A percentile compares a stretch with the other conserved stretches of the same genome.
Conservation (phyloP, 92 coral and sea anemone genomes). For the Zoanthus sansibaricus region DNA sequence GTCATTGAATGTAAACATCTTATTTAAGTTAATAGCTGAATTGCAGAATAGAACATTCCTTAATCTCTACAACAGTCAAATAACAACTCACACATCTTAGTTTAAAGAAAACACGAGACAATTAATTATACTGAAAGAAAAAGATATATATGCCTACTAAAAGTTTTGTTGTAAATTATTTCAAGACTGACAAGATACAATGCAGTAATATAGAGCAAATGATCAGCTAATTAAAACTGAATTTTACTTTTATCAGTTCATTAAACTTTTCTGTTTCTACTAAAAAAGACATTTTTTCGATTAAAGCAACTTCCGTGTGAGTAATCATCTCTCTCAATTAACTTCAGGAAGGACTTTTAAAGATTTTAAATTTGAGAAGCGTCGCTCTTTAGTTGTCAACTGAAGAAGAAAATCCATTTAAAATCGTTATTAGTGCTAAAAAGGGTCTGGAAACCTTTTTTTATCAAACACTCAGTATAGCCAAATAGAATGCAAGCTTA, state of each 20-base stretch:
- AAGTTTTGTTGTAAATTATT: neutral
- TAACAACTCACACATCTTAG: neutral
- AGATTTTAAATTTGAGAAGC: neutral
- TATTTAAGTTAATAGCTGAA: constrained; percentile 1
- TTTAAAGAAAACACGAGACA: no score
- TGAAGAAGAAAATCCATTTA: neutral
- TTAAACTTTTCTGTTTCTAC: neutral
- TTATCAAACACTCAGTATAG: neutral
- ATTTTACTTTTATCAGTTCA: constrained; percentile 12
- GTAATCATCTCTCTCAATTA: neutral
- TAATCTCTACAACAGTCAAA: constrained; percentile 30
- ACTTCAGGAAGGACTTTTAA: neutral
- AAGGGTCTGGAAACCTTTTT: neutral
- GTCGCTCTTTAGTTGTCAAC: neutral
- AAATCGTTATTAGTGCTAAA: neutral
- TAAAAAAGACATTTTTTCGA: neutral
- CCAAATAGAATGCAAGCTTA: neutral
- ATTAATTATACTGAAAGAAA: neutral
- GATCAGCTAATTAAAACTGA: neutral
- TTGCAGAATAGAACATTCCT: constrained; percentile 24
- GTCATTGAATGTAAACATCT: constrained; percentile 14
- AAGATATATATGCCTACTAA: neutral
- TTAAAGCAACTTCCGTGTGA: neutral
- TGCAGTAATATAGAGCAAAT: neutral
- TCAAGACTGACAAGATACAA: neutral